A percentile compares a stretch with the other conserved stretches of the same genome.
These are phyloP conservation scores for Myathropa florea DNA, from an alignment of 2,888 invertebrate species.

Conservation along the genomic window DNA sequence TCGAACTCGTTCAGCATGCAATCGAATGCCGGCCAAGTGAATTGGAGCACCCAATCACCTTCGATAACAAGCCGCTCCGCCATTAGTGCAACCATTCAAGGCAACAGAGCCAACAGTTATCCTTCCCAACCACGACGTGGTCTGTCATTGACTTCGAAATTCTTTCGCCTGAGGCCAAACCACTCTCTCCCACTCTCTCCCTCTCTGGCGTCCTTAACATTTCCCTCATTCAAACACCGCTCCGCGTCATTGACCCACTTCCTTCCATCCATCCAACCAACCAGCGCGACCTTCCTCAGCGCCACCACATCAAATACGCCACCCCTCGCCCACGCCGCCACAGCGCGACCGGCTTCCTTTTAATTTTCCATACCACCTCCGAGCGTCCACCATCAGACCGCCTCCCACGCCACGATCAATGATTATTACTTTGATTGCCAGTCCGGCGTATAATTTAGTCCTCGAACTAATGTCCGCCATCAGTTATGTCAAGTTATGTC, in stretches of 20 bases:
- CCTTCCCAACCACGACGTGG: neutral
- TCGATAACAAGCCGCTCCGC: neutral
- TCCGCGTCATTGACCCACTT: constrained; percentile 55
- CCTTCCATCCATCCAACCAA: neutral
- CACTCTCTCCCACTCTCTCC: neutral
- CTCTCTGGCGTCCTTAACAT: constrained; percentile 26
- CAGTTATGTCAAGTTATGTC: constrained; percentile 29
- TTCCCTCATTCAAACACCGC: constrained; percentile 42
- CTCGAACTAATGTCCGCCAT: constrained; percentile 26
- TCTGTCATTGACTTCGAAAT: neutral
- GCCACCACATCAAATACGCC: neutral
- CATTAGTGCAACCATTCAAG: neutral
- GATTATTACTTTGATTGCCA: constrained; percentile 16
- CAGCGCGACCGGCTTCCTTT: neutral
- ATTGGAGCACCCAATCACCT: neutral
- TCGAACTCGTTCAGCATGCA: neutral
- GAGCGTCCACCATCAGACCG: neutral
- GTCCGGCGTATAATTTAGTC: constrained; percentile 22
- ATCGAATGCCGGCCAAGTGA: neutral
- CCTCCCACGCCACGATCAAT: neutral
- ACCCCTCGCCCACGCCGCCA: neutral
- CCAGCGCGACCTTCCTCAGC: neutral
- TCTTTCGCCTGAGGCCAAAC: constrained; percentile 6
- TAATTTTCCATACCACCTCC: neutral
- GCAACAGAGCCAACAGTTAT: neutral